Conservation (phyloP, 1,140 invertebrate species). For the Metaphire vulgaris region DNA sequence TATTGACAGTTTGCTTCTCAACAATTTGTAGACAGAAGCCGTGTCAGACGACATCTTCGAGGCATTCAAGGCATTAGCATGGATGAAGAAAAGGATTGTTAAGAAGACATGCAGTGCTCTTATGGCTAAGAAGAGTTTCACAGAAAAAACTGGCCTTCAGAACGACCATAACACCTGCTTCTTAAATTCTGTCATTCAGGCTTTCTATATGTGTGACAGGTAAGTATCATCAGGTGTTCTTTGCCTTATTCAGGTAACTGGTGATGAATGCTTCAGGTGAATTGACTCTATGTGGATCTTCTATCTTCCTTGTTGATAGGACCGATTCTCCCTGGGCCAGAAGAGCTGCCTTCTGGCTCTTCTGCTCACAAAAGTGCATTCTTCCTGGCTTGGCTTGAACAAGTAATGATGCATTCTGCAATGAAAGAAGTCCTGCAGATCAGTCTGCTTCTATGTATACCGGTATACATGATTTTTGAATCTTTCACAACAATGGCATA, state of each 20-base stretch:
- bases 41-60: neutral
- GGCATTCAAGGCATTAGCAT: neutral
- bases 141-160: neutral
- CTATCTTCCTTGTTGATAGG: too few relatives aligned
- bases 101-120: too few relatives aligned
- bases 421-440: too few relatives aligned
- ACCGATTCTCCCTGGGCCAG: too few relatives aligned
- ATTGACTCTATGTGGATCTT: too few relatives aligned
- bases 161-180: neutral
- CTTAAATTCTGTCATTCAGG: neutral
- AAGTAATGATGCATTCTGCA: too few relatives aligned
- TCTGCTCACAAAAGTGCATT: neutral
- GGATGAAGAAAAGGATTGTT: neutral
- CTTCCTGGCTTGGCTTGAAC: too few relatives aligned
- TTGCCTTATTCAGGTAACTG: neutral
- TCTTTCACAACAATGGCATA: too few relatives aligned
- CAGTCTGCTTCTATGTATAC: too few relatives aligned
- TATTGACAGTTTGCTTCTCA: neutral
- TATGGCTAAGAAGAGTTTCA: neutral
- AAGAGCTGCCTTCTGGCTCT: neutral
- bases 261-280: neutral
- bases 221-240: neutral
- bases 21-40: neutral
- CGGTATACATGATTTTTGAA: too few relatives aligned
- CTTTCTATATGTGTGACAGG: neutral